Conservation (phyloP, 2,113 vertebrate species). For the Ptilonorhynchus violaceus region DNA sequence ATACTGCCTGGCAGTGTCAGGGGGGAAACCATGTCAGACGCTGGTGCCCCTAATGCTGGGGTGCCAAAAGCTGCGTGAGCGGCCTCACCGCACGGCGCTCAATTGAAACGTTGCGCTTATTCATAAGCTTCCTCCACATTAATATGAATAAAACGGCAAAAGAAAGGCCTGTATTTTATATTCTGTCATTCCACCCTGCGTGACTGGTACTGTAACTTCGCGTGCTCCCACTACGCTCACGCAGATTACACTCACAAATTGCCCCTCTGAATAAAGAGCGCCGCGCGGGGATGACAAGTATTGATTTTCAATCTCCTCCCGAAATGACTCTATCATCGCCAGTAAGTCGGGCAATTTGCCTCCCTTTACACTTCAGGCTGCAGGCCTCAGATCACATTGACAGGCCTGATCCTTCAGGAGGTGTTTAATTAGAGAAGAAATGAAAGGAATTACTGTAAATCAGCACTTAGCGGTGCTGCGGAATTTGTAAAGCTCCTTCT, state of each 20-base stretch:
- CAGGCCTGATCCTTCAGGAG: constrained; percentile 61
- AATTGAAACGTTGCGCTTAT: constrained; percentile 40
- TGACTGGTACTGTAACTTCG: constrained; percentile 40
- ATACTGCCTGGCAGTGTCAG: not conserved
- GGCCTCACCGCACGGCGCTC: not conserved
- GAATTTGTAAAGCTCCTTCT: not conserved
- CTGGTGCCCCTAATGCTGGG: not conserved
- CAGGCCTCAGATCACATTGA: constrained; percentile 59
- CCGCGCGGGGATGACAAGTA: constrained; percentile 66
- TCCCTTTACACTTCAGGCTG: constrained; percentile 64
- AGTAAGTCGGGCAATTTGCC: constrained; percentile 67
- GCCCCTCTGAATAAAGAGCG: constrained; percentile 58
- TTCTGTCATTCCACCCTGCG: constrained; percentile 14
- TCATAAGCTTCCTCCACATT: constrained; percentile 33
- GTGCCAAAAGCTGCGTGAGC: constrained; percentile 3
- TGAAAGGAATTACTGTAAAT: constrained; percentile 69
- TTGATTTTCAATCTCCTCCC: constrained; percentile 76
- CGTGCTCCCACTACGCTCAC: constrained; percentile 3
- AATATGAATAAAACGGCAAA: constrained; percentile 47
- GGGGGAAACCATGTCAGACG: not conserved
- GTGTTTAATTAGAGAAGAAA: constrained; percentile 75
- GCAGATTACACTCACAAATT: constrained; percentile 69
- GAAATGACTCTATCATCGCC: constrained; percentile 71
- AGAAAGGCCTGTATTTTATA: constrained; percentile 14
- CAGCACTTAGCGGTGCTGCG: constrained; percentile 30